phyloP scores from a whole-genome alignment of 1,140 invertebrate genomes.

The Caerostris extrusa region DNA sequence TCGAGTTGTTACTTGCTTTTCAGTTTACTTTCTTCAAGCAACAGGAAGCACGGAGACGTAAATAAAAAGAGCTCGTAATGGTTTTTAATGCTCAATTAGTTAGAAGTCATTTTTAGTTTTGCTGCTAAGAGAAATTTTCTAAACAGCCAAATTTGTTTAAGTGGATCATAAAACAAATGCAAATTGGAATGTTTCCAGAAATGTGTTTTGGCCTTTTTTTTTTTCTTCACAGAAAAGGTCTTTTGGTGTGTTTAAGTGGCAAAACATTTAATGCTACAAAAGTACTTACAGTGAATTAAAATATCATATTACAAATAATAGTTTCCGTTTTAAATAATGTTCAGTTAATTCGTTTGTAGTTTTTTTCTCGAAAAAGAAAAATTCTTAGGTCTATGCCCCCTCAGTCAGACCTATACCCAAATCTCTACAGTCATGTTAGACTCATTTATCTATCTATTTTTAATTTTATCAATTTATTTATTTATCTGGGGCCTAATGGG shows the following conservation, averaged over 20 bases:
- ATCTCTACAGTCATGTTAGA: too few relatives aligned
- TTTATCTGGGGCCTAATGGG: too few relatives aligned
- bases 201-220: neutral
- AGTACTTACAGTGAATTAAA: too few relatives aligned
- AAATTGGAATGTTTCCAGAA: neutral
- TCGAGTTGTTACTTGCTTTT: neutral
- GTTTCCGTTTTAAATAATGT: too few relatives aligned
- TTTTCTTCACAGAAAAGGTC: neutral
- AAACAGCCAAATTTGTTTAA: neutral
- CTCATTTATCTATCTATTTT: too few relatives aligned
- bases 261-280: neutral
- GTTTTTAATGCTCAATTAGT: neutral
- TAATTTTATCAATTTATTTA: too few relatives aligned
- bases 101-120: neutral
- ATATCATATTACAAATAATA: too few relatives aligned
- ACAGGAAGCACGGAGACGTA: neutral
- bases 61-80: neutral
- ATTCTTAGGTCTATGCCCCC: too few relatives aligned
- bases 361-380: too few relatives aligned
- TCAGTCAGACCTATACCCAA: too few relatives aligned
- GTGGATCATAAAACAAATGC: slow-evolving; percentile 14
- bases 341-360: too few relatives aligned
- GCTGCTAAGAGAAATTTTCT: neutral
- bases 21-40: neutral
- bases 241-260: neutral